These are phyloP conservation scores for Malurus melanocephalus DNA, from an alignment of 2,113 vertebrate genomes.

Conservation along the genomic window DNA sequence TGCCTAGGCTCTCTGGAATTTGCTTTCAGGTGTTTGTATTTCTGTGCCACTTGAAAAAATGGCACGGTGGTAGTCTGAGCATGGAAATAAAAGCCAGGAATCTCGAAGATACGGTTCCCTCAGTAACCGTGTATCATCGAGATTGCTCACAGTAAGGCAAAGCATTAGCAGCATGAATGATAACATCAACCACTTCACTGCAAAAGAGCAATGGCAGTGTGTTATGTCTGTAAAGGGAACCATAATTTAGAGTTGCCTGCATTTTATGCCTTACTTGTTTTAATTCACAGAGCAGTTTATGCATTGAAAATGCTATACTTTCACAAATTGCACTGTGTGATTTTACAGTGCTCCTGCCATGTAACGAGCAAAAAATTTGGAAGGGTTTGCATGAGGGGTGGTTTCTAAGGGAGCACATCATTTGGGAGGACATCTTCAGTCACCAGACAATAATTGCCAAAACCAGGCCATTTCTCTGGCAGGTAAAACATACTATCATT, in stretches of 20 bases:
- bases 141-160: constrained; percentile 2
- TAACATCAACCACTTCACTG: not conserved
- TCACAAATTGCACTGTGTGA: not conserved
- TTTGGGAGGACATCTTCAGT: not conserved
- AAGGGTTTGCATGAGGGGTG: not conserved
- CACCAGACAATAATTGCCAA: not conserved
- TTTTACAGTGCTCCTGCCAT: not conserved
- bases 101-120: not conserved
- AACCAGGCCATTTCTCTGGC: not conserved
- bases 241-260: not conserved
- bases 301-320: not conserved
- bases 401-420: not conserved
- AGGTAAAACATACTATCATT: not conserved
- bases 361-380: not conserved
- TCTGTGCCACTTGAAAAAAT: not conserved
- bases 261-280: not conserved
- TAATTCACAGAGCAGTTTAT: not conserved
- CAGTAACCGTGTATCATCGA: not conserved
- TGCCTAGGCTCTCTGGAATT: not conserved
- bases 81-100: not conserved
- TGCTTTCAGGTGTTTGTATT: not conserved
- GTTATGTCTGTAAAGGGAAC: not conserved
- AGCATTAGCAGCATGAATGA: not conserved
- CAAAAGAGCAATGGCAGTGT: not conserved
- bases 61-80: not conserved